Evolutionary conservation across 2,888 invertebrate species (phyloP).

Genomic region (Drosophila sordidula): DNA sequence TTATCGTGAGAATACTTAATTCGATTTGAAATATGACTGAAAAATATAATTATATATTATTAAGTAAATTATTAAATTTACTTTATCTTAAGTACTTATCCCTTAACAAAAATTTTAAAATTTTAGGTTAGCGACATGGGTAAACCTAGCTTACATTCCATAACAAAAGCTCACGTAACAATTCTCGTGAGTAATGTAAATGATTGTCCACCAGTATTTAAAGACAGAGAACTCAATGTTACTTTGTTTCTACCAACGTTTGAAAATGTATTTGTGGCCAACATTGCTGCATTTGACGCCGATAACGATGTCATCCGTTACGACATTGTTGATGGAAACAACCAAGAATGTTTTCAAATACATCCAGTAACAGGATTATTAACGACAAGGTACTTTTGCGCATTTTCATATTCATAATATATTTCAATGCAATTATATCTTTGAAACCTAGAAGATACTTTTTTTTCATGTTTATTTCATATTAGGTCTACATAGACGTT

Average conservation of each 20-base stretch:
- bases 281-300: constrained; percentile 90
- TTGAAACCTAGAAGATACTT: too few species aligned
- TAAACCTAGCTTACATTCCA: constrained; percentile 92
- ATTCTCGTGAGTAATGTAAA: constrained; percentile 93
- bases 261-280: constrained; percentile 90
- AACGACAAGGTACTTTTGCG: constrained; percentile 85
- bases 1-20: too few species aligned
- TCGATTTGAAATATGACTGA: too few species aligned
- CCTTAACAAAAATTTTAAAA: background rate
- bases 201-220: constrained; percentile 95
- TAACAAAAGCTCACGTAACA: constrained; percentile 91
- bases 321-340: constrained; percentile 93
- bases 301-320: constrained; percentile 90
- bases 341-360: constrained; percentile 90
- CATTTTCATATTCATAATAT: background rate
- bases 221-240: constrained; percentile 89
- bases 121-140: constrained; percentile 91
- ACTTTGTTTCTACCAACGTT: constrained; percentile 93
- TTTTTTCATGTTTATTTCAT: too few species aligned
- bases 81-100: background rate
- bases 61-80: background rate
- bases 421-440: background rate
- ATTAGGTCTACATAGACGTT: too few species aligned
- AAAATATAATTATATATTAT: background rate
- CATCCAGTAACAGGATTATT: constrained; percentile 89